Evolutionary conservation across 1,140 invertebrate genomes (phyloP).

Genomic region (Drosophila azteca): DNA sequence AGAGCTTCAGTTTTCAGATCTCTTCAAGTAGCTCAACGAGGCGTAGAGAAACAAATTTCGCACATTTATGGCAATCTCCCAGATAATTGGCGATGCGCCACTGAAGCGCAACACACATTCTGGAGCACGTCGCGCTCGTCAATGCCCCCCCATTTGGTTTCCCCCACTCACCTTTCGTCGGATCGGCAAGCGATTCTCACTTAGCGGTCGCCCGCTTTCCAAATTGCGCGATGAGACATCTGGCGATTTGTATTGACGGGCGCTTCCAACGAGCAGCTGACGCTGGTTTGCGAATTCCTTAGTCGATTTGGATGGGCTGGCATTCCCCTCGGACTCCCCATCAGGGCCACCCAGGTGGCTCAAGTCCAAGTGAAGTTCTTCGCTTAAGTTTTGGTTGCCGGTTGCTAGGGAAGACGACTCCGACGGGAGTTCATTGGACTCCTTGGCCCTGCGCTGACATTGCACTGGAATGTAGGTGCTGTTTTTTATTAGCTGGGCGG

Average conservation of each 20-base stretch:
- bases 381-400: slow-evolving; percentile 44
- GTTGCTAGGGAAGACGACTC: slow-evolving; percentile 64
- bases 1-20: slow-evolving; percentile 12
- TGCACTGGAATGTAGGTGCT: slow-evolving; percentile 42
- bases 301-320: slow-evolving; percentile 51
- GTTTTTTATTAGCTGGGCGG: slow-evolving; percentile 43
- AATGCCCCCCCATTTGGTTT: neutral
- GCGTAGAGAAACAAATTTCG: slow-evolving; percentile 61
- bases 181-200: slow-evolving; percentile 73
- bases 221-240: slow-evolving; percentile 62
- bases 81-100: slow-evolving; percentile 55
- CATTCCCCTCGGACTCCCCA: neutral
- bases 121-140: slow-evolving; percentile 17
- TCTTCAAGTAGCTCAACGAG: slow-evolving; percentile 42
- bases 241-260: slow-evolving; percentile 72
- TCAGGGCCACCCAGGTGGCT: slow-evolving; percentile 4
- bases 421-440: slow-evolving; percentile 65
- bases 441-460: slow-evolving; percentile 62
- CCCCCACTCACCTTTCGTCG: slow-evolving; percentile 56
- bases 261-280: slow-evolving; percentile 67
- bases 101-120: slow-evolving; percentile 64
- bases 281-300: slow-evolving; percentile 74
- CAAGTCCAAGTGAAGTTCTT: slow-evolving; percentile 50
- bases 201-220: slow-evolving; percentile 68
- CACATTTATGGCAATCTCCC: slow-evolving; percentile 59